Percentiles rank a stretch among this genome's conserved stretches.
phyloP scores from a whole-genome alignment of 1,140 invertebrate genomes.

The Glossosoma conforme region DNA sequence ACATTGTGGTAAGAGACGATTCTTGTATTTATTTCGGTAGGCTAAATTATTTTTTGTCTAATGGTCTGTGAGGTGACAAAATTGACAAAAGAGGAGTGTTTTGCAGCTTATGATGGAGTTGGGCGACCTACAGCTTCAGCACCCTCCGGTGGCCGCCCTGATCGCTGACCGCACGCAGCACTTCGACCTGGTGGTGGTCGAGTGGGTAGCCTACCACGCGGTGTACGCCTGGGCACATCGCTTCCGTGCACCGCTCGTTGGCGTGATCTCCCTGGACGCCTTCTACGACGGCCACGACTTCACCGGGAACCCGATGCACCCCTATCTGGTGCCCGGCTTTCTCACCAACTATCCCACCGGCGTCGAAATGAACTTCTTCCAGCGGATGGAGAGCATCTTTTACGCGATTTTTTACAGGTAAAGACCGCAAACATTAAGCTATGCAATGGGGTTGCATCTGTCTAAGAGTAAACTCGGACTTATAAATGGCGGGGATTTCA shows the following conservation, averaged over 20 bases:
- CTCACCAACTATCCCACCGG: neutral
- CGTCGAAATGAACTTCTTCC: constrained; percentile 1
- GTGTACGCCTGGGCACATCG: constrained; percentile 30
- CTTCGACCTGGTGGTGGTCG: constrained; percentile 34
- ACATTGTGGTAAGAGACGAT: no score
- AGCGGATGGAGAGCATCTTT: constrained; percentile 12
- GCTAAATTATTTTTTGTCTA: no score
- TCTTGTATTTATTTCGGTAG: no score
- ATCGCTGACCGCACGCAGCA: constrained; percentile 28
- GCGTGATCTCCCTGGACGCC: constrained; percentile 26
- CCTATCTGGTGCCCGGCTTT: neutral
- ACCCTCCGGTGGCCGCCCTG: constrained; percentile 29
- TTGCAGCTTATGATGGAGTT: no score
- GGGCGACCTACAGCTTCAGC: constrained; percentile 16
- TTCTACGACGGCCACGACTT: constrained; percentile 16
- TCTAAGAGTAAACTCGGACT: no score
- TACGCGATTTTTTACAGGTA: constrained; percentile 1
- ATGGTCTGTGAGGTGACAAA: no score
- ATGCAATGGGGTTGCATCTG: no score
- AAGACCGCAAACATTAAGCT: no score
- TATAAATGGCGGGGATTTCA: no score
- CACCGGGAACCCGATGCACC: constrained; percentile 10
- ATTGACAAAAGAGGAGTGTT: no score
- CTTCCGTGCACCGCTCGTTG: constrained; percentile 34
- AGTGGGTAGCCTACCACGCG: constrained; percentile 22